These are phyloP conservation scores for Pelmatolapia mariae DNA, from an alignment of 2,113 vertebrate genomes.

Conservation along the genomic window DNA sequence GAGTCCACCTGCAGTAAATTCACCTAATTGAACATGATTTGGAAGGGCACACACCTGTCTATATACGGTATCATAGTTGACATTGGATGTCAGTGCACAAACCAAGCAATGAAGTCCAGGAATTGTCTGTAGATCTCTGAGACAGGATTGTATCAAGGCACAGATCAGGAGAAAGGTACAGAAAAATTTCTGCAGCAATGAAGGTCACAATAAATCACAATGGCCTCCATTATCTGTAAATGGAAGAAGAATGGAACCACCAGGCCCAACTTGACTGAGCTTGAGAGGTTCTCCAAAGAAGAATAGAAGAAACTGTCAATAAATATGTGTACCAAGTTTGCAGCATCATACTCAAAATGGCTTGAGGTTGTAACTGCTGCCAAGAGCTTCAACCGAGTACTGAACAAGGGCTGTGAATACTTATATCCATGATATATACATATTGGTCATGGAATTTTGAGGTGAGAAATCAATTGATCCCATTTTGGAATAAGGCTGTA, in stretches of 20 bases:
- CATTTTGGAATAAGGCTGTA: background rate
- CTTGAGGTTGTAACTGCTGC: background rate
- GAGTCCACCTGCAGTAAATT: background rate
- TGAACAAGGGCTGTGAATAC: background rate
- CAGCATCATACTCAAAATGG: background rate
- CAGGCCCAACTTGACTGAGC: background rate
- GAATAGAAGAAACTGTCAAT: background rate
- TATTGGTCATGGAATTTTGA: background rate
- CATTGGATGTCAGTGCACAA: background rate
- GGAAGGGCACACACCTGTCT: background rate
- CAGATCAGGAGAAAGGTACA: background rate
- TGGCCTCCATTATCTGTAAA: background rate
- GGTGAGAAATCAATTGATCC: background rate
- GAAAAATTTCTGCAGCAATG: background rate
- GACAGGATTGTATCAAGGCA: background rate
- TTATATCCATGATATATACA: background rate
- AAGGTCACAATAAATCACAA: background rate
- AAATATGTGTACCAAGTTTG: background rate
- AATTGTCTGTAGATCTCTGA: background rate
- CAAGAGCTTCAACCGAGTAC: fast-evolving
- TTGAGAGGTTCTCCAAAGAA: background rate
- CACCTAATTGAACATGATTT: background rate
- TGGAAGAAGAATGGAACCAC: background rate
- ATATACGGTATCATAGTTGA: background rate
- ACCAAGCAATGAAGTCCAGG: background rate